Evolutionary conservation across 2,888 invertebrate species (phyloP), one percentile per base, ranked within the genome.

Genomic region (Chrysomela aeneicollis): DNA sequence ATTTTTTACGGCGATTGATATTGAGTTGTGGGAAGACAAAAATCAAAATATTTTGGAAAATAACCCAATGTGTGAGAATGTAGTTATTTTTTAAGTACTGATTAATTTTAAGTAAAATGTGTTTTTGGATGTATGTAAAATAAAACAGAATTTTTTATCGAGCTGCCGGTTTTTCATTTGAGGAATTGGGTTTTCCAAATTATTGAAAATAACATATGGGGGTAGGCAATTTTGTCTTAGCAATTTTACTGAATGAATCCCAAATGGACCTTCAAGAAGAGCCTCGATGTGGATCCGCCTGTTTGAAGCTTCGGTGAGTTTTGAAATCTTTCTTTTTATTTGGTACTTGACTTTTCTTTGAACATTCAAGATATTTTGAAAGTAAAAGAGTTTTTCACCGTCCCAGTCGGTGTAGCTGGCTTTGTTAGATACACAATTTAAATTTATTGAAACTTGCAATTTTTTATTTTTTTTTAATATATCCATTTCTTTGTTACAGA

Each of bases 61-160:
- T 3, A 32, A 30, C 30, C 32, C 35, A n/a, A 37, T 42, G 26
- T 50, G 50, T 50, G 22, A 22, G 30, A 6, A 57, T 66, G 52
- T 59, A 66, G 49, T 51, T 61, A 57, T 61, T 55, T 63, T 67
- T 64, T 64, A 63, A 64, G 64, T 70, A 72, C 71, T 72, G 70
- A 68, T 73, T 68, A 69, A 67, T 73, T 69, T 68, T 73, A 71
- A 68, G 69, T 64, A 66, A 67, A 62, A 52, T 66, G 64, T 72
- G 64, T 72, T 68, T 69, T 68, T 64, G 58, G 57, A 69, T 59
- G 54, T 68, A 50, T 66, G 59, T 68, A 64, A 50, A 70, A 70
- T 70, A 70, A 70, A 70, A 61, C 61, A 60, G 50, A 62, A 61
- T 70, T 70, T 67, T 68, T 63, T 65, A 63, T 54, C 19, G 18